These are phyloP conservation scores for Congeria kusceri DNA, from an alignment of 2,888 invertebrate species.

Conservation along the genomic window DNA sequence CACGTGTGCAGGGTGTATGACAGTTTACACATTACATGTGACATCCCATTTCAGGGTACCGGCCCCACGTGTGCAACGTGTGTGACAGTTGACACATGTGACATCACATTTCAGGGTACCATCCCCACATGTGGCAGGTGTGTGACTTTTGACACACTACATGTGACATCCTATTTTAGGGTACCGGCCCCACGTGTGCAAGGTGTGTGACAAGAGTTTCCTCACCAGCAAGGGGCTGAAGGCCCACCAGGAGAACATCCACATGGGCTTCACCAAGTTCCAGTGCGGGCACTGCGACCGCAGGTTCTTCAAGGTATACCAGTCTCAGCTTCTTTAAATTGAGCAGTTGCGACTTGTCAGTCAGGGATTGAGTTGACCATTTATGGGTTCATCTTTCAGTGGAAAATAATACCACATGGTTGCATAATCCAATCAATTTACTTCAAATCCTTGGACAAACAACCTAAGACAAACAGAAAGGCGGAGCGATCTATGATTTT, in stretches of 20 bases:
- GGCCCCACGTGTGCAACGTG: slow-evolving; percentile 50
- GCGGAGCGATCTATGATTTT: too few species aligned
- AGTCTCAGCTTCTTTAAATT: too few species aligned
- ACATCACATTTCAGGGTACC: too few species aligned
- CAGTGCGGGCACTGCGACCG: slow-evolving; percentile 55
- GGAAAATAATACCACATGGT: too few species aligned
- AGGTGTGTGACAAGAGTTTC: slow-evolving; percentile 58
- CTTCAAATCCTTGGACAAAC: too few species aligned
- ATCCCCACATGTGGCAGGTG: too few species aligned
- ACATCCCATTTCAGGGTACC: slow-evolving; percentile 32
- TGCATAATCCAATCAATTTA: too few species aligned
- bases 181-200: slow-evolving; percentile 47
- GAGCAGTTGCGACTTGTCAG: too few species aligned
- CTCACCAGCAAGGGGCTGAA: slow-evolving; percentile 45
- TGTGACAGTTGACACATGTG: slow-evolving; percentile 25
- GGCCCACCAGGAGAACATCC: slow-evolving; percentile 58
- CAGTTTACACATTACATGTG: not conserved
- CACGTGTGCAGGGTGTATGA: not conserved
- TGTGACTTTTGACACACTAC: too few species aligned
- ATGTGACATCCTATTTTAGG: slow-evolving; percentile 19
- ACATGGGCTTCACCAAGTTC: slow-evolving; percentile 56
- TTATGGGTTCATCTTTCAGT: too few species aligned
- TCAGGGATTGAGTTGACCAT: too few species aligned
- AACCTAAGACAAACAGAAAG: too few species aligned
- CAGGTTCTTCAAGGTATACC: slow-evolving; percentile 56